These are phyloP conservation scores for Beris chalybata DNA, from an alignment of 2,888 invertebrate species.

Conservation along the genomic window DNA sequence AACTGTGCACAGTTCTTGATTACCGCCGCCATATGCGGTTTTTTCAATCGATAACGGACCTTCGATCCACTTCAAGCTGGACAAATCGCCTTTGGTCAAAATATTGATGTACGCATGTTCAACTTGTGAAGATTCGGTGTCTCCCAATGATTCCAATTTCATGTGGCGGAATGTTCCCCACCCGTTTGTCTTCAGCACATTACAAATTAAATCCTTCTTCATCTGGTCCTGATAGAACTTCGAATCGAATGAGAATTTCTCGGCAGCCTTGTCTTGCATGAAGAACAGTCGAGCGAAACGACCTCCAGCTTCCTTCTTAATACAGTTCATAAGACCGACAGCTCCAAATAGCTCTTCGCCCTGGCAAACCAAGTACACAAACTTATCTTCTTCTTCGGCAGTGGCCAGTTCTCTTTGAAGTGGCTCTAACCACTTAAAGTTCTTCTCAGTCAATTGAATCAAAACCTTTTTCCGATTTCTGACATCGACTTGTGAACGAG, in stretches of 20 bases:
- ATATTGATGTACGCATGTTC: conserved; percentile 96
- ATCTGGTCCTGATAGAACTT: conserved; percentile 66
- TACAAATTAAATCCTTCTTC: conserved; percentile 78
- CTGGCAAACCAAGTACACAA: conserved; percentile 70
- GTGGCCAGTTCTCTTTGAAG: conserved; percentile 75
- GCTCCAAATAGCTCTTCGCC: conserved; percentile 74
- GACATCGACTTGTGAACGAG: too few species aligned
- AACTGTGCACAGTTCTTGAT: conserved; percentile 76
- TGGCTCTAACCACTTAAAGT: conserved; percentile 78
- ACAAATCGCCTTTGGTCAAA: conserved; percentile 87
- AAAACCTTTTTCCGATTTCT: conserved; percentile 57
- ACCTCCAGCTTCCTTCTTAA: conserved; percentile 86
- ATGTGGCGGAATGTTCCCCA: conserved; percentile 91
- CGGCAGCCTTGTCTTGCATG: conserved; percentile 66
- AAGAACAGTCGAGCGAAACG: conserved; percentile 72
- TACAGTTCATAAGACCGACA: conserved; percentile 87
- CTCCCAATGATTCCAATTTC: conserved; percentile 60
- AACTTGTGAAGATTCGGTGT: conserved; percentile 62
- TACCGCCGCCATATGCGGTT: conserved; percentile 47
- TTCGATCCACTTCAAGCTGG: conserved; percentile 92
- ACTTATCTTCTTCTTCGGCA: conserved; percentile 62
- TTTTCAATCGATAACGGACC: conserved; percentile 70
- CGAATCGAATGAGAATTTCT: conserved; percentile 63
- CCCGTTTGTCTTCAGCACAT: conserved; percentile 76
- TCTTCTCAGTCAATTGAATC: conserved; percentile 68